These are phyloP conservation scores for Chroicocephalus ridibundus DNA, from an alignment of 2,113 vertebrate species.

Conservation along the genomic window DNA sequence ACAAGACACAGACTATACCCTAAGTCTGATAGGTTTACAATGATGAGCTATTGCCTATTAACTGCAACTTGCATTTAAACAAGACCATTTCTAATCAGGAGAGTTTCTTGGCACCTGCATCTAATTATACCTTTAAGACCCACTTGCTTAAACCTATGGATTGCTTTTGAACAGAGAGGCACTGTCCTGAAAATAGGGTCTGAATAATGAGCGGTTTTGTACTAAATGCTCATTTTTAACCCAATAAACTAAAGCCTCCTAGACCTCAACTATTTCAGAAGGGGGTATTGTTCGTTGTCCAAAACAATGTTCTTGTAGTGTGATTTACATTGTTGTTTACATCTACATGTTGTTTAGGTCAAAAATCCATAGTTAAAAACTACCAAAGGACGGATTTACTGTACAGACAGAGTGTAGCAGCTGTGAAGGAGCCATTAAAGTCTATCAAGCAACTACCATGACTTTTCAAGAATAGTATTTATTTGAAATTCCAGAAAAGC, in stretches of 20 bases:
- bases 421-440: constrained; percentile 25
- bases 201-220: not conserved
- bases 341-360: not conserved
- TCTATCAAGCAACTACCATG: constrained; percentile 26
- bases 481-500: constrained; percentile 9
- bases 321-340: not conserved
- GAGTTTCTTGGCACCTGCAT: not conserved
- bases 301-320: not conserved
- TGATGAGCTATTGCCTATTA: not conserved
- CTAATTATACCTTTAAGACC: not conserved
- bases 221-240: not conserved
- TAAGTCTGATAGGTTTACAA: not conserved
- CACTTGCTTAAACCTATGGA: not conserved
- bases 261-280: not conserved
- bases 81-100: not conserved
- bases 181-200: not conserved
- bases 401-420: constrained; percentile 4
- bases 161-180: not conserved
- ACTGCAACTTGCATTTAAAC: not conserved
- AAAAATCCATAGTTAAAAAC: constrained; percentile 23
- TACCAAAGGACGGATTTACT: not conserved
- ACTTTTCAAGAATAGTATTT: constrained; percentile 37
- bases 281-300: not conserved
- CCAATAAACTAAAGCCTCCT: not conserved
- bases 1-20: not conserved